These are phyloP conservation scores for Columba livia DNA, from an alignment of 2,113 vertebrate species.

Conservation along the genomic window DNA sequence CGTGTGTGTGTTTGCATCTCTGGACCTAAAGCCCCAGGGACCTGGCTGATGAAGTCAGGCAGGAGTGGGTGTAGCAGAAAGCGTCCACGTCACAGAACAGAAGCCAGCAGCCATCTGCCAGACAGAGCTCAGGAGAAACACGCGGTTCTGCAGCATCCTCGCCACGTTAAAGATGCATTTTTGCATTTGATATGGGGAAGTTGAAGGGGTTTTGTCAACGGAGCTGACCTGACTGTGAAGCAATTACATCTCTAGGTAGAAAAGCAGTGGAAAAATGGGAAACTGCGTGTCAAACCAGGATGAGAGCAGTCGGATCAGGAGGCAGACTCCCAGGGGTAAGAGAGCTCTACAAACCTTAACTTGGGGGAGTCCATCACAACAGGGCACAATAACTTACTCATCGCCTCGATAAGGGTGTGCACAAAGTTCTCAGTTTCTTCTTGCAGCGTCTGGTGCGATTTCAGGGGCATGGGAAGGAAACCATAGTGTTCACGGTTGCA, in stretches of 20 bases:
- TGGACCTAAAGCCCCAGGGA: too few relatives aligned
- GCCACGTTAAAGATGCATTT: background rate
- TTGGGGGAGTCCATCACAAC: background rate
- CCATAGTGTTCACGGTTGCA: slow-evolving; percentile 96
- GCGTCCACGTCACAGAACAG: background rate
- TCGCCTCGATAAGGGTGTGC: slow-evolving; percentile 89
- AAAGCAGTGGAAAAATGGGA: background rate
- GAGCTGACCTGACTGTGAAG: background rate
- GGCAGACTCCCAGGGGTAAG: background rate
- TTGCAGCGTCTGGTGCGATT: slow-evolving; percentile 85
- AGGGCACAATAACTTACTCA: slow-evolving; percentile 85
- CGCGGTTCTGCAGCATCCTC: background rate
- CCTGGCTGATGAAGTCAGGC: too few relatives aligned
- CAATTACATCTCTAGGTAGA: background rate
- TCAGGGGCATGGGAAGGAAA: slow-evolving; percentile 91
- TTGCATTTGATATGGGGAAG: background rate
- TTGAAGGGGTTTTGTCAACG: background rate
- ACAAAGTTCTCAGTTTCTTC: slow-evolving; percentile 91
- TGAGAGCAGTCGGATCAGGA: background rate
- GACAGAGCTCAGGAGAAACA: background rate
- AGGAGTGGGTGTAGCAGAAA: background rate
- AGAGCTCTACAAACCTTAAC: background rate
- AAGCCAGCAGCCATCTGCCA: background rate
- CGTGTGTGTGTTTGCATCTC: accelerated
- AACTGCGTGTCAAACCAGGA: accelerated